Evolutionary conservation across 1,140 invertebrate genomes (phyloP).

Genomic region (Tetragonula clypearis): DNA sequence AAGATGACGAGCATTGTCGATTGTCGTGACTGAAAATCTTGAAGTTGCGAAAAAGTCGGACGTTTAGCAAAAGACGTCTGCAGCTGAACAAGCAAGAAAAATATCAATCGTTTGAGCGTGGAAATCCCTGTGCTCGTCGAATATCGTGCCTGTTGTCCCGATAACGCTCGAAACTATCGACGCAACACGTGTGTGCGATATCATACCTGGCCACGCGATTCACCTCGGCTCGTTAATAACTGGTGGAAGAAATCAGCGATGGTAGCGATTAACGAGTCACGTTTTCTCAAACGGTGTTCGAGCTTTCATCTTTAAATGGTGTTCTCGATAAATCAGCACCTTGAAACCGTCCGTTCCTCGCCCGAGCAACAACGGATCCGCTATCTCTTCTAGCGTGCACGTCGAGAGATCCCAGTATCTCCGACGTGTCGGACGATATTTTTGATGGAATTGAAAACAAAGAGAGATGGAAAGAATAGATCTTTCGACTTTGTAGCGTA

Average conservation of each 20-base stretch:
- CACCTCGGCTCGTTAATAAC: conserved; percentile 48
- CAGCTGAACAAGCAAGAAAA: too few species aligned
- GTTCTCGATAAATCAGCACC: conserved; percentile 50
- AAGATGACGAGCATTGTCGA: neutral
- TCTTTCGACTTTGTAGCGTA: neutral
- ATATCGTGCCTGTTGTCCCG: neutral
- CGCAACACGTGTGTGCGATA: conserved; percentile 33
- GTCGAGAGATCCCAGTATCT: neutral
- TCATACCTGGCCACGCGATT: conserved; percentile 30
- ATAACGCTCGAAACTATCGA: neutral
- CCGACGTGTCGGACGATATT: neutral
- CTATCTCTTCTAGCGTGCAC: conserved; percentile 12
- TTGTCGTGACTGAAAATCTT: too few species aligned
- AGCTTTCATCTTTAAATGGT: conserved; percentile 41
- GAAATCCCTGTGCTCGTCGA: neutral
- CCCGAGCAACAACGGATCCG: neutral
- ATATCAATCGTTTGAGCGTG: neutral
- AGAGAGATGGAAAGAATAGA: too few species aligned
- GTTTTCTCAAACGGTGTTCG: conserved; percentile 34
- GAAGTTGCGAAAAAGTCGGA: neutral
- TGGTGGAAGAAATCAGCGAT: conserved; percentile 40
- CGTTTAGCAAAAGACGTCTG: neutral
- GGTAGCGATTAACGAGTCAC: conserved; percentile 61
- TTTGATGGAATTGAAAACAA: neutral
- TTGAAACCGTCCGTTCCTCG: neutral